These are phyloP conservation scores for Lethenteron reissneri DNA, from an alignment of 2,113 vertebrate species.

Conservation along the genomic window DNA sequence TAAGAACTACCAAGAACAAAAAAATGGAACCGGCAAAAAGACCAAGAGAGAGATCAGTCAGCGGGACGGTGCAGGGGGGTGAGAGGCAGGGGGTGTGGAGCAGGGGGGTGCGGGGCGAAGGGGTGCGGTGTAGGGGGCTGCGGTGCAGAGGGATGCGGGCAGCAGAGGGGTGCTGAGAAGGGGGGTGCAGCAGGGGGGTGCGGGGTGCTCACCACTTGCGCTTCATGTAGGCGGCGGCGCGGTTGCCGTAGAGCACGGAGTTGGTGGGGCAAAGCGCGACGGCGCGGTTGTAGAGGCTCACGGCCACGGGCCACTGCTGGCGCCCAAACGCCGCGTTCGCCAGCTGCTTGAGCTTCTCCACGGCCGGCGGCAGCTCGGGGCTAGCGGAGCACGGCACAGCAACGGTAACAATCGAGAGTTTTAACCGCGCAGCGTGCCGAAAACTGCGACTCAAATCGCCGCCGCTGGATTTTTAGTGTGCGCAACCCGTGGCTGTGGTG, in stretches of 20 bases:
- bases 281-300: slow-evolving; percentile 86
- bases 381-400: slow-evolving; percentile 12
- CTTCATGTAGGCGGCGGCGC: slow-evolving; percentile 95
- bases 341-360: slow-evolving; percentile 79
- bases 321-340: slow-evolving; percentile 86
- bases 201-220: slow-evolving; percentile 58
- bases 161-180: background rate
- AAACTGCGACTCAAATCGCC: too few species aligned
- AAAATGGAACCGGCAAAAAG: too few species aligned
- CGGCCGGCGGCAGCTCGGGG: slow-evolving; percentile 50
- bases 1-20: too few species aligned
- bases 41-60: too few species aligned
- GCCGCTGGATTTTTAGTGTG: too few species aligned
- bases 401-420: too few species aligned
- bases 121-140: background rate
- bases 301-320: slow-evolving; percentile 93
- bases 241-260: slow-evolving; percentile 84
- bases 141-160: too few species aligned
- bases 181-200: background rate
- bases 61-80: too few species aligned
- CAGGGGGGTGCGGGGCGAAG: background rate
- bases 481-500: too few species aligned
- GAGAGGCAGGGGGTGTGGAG: background rate
- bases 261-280: slow-evolving; percentile 59
- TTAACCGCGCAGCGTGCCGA: too few species aligned